A percentile compares a stretch with the other conserved stretches of the same genome.
Conservation (phyloP, 2,797 vertebrate genomes). For the Squalus acanthias region DNA sequence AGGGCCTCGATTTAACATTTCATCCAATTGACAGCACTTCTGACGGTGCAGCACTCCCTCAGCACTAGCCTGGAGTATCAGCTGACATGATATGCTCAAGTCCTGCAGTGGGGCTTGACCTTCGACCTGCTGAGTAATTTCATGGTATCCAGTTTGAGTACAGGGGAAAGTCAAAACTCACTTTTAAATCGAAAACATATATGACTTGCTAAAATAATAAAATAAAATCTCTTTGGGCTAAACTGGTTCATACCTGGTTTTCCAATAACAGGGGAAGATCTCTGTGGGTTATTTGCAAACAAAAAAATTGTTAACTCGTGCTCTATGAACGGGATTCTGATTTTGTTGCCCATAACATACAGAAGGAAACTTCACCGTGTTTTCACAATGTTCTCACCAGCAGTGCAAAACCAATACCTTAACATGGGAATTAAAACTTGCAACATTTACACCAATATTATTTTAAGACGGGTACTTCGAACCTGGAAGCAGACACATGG, state of each 20-base stretch:
- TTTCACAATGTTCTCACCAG: not conserved
- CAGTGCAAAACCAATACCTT: not conserved
- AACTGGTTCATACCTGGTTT: not conserved
- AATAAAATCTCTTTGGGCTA: not conserved
- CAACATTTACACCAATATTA: not conserved
- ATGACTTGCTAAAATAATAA: not conserved
- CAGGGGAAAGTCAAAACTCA: not conserved
- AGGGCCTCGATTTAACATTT: not conserved
- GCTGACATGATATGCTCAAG: not conserved
- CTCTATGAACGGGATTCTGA: not conserved
- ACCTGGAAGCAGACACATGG: not conserved
- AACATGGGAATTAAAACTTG: not conserved
- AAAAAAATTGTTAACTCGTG: not conserved
- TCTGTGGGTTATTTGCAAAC: not conserved
- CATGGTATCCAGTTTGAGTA: not conserved
- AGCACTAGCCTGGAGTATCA: not conserved
- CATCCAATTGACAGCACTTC: not conserved
- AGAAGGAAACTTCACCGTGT: not conserved
- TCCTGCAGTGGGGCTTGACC: not conserved
- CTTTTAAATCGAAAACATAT: not conserved
- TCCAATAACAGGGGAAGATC: not conserved
- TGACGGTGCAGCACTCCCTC: not conserved
- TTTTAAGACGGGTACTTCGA: not conserved
- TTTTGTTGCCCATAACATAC: not conserved
- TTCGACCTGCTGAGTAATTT: not conserved